Conservation (phyloP, 2,888 invertebrate genomes). For the Spodoptera exigua region DNA sequence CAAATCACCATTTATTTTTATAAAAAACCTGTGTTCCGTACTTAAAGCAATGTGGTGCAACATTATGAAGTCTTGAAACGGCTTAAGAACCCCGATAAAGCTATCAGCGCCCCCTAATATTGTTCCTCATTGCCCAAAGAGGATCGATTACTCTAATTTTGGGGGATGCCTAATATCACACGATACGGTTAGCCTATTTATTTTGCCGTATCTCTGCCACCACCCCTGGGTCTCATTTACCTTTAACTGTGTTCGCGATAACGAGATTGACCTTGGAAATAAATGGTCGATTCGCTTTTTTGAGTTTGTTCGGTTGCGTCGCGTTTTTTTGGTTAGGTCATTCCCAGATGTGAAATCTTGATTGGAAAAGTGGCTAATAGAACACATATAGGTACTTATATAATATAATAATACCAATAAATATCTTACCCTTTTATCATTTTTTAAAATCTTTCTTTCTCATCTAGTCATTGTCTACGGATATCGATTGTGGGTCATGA, state of each 20-base stretch:
- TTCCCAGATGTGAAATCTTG: too few relatives aligned
- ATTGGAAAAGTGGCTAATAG: too few relatives aligned
- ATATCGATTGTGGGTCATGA: too few relatives aligned
- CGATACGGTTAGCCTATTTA: conserved; percentile 65
- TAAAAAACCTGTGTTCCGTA: conserved; percentile 28
- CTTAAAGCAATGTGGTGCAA: conserved; percentile 42
- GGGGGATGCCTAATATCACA: conserved; percentile 70
- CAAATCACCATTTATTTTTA: conserved; percentile 28
- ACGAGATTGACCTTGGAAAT: conserved; percentile 72
- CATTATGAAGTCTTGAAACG: conserved; percentile 61
- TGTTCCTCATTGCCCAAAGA: conserved; percentile 71
- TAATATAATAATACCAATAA: too few relatives aligned
- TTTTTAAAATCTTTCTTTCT: too few relatives aligned
- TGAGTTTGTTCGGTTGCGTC: neutral
- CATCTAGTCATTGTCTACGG: too few relatives aligned
- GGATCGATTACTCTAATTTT: conserved; percentile 76
- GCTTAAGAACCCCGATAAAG: conserved; percentile 71
- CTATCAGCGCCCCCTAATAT: conserved; percentile 71
- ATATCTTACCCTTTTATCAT: too few relatives aligned
- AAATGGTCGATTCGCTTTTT: conserved; percentile 42
- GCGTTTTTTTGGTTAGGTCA: too few relatives aligned
- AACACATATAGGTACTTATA: too few relatives aligned
- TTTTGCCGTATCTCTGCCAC: conserved; percentile 63
- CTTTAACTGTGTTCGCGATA: conserved; percentile 68
- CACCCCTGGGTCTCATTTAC: conserved; percentile 65